A percentile compares a stretch with the other conserved stretches of the same genome.
These are phyloP conservation scores for Beroe forskalii DNA, from an alignment of 37 sponge, comb jelly and placozoan species.

Conservation along the genomic window DNA sequence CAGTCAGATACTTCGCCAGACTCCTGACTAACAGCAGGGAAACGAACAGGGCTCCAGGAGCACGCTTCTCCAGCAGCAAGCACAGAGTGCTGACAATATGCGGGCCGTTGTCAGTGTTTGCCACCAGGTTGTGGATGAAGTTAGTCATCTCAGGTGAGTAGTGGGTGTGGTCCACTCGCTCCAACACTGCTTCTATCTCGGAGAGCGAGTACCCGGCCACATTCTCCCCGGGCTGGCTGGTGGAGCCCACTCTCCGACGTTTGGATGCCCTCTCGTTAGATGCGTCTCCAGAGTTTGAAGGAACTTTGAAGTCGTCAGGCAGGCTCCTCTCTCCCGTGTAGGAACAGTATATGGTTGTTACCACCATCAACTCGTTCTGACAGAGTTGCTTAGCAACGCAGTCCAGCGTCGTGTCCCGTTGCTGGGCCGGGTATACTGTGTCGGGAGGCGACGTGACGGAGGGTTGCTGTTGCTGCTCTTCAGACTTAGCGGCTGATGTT, in stretches of 20 bases:
- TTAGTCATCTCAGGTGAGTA: constrained; percentile 19
- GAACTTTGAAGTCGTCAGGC: not conserved
- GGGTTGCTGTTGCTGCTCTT: not conserved
- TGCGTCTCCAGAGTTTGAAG: not conserved
- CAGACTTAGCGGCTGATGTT: not conserved
- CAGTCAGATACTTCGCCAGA: constrained; percentile 34
- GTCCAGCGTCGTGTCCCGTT: not conserved
- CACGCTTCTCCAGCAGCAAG: not conserved
- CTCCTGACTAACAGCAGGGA: constrained; percentile 3
- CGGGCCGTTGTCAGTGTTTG: not conserved
- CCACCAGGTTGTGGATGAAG: constrained; percentile 45
- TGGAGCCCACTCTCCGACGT: not conserved
- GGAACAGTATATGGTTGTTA: constrained; percentile 23
- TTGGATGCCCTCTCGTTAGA: not conserved
- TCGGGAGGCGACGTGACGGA: too few species aligned
- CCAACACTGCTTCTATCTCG: not conserved
- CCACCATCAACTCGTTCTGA: constrained; percentile 1
- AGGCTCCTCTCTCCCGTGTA: not conserved
- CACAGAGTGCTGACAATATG: not conserved
- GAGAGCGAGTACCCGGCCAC: not conserved
- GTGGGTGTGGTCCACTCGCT: not conserved
- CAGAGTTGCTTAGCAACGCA: constrained; percentile 47
- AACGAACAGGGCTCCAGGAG: constrained; percentile 8
- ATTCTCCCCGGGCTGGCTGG: too few species aligned
- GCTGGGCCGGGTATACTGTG: not conserved